Base-by-base conservation (phyloP, 37 sponge, comb jelly and placozoan genomes). In the Ianthella basta region DNA sequence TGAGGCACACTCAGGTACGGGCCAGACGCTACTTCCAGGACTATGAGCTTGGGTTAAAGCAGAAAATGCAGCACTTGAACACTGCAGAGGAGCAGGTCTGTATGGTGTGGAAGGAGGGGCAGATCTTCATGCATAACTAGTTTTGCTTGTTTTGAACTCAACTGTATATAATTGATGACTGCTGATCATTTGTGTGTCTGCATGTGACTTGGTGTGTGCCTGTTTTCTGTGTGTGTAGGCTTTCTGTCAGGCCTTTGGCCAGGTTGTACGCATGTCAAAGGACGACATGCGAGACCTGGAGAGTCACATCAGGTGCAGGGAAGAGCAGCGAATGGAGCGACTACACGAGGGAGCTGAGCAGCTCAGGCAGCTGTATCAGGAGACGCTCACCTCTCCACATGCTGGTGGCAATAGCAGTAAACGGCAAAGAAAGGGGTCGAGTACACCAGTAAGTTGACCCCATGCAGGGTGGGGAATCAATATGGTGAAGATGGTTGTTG, bases 11-110 rank as follows among this genome's bases (percentile, higher is more conserved):
- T 25, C 60, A 50, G 29, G 95, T 82, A 33, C 53, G 82, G 19
- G 78, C 95, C 18, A 84, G 64, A 50, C 79, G 82, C 27, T 94
- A 94, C 82, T 94, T 64, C 72, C 23, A 83, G 15, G 90, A 94
- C 35, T 94, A 88, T 84, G 95, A 91, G 78, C 85, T 89, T 21
- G 18, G 44, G 60, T 38, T 91, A 63, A 89, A 82, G 44, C 50
- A 83, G 21, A 91, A 91, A 60, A 67, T 94, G 61, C 92, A 91
- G 70, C 80, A 81, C 59, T 64, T 53, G 72, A 79, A 91, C 6
- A 94, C 87, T 12, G 82, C 60, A 27, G 90, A 90, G 64, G 94
- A 90, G 56, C 87, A 87, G 87, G 91, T 86, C 19, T 24, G 82
- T 56, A 72, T 29, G 21, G 12, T 25, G 57, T 10, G 78, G 10